Evolutionary conservation across 2,113 vertebrate genomes (phyloP).

Genomic region (Apodemus speciosus): DNA sequence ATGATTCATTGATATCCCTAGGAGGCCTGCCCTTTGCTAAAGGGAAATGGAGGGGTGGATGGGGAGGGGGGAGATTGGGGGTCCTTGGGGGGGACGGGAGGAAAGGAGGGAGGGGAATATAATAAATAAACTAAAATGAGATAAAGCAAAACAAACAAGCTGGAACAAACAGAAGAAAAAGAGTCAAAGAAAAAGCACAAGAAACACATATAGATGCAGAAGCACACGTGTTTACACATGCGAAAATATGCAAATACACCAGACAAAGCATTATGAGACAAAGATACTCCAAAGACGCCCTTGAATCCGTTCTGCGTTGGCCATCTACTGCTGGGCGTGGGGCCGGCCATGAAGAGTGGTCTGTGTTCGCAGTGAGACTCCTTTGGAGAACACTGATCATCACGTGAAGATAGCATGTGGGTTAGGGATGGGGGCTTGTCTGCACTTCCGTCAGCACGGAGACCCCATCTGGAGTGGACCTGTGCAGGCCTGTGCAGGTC

Average conservation of each 20-base stretch:
- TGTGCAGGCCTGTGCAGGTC: background rate
- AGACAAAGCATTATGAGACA: background rate
- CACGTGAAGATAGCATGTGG: background rate
- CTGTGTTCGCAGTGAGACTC: background rate
- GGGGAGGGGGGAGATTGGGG: no score
- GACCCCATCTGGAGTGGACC: background rate
- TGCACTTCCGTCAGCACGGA: background rate
- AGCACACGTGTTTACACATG: background rate
- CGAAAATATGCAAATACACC: background rate
- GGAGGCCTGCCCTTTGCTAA: no score
- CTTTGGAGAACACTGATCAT: background rate
- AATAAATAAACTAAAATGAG: background rate
- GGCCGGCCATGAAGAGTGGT: background rate
- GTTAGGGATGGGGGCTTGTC: background rate
- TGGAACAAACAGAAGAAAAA: background rate
- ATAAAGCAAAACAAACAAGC: background rate
- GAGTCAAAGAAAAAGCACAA: background rate
- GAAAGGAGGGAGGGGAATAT: no score
- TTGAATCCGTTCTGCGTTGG: background rate
- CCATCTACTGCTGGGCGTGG: background rate
- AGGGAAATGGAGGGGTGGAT: no score
- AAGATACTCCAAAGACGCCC: background rate
- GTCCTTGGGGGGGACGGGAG: no score
- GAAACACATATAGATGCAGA: background rate
- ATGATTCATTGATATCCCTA: no score